Conservation (phyloP, 2,888 invertebrate genomes). For the Exephanes ischioxanthus region DNA sequence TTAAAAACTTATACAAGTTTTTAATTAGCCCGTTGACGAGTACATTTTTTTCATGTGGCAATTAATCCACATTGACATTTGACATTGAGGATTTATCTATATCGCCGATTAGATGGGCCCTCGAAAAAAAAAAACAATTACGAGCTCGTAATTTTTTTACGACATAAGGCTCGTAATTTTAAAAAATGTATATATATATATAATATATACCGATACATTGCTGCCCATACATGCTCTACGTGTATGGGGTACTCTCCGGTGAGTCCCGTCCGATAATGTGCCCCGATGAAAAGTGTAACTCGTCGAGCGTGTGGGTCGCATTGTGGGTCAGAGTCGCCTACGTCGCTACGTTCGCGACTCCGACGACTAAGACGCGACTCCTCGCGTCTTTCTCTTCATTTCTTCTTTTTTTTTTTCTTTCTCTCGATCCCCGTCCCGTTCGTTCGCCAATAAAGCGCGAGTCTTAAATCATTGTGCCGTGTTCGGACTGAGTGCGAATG, state of each 20-base stretch:
- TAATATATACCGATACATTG: not conserved
- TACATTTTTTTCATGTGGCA: too few species aligned
- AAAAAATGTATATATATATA: too few species aligned
- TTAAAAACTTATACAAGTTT: too few species aligned
- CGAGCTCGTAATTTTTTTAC: too few species aligned
- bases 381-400: constrained; percentile 55
- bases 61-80: too few species aligned
- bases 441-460: constrained; percentile 52
- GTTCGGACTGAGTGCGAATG: not conserved
- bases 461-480: constrained; percentile 53
- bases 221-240: not conserved
- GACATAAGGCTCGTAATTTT: too few species aligned
- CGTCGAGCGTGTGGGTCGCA: constrained; percentile 72
- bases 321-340: constrained; percentile 76
- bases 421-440: constrained; percentile 45
- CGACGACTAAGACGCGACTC: constrained; percentile 49
- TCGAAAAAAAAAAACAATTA: too few species aligned
- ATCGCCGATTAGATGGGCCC: too few species aligned
- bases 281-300: constrained; percentile 68
- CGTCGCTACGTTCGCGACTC: constrained; percentile 60
- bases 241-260: constrained; percentile 35
- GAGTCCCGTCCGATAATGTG: constrained; percentile 50
- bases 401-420: constrained; percentile 60
- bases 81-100: too few species aligned
- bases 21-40: too few species aligned